Base-by-base conservation (phyloP, 1,140 invertebrate species). In the Drosophila subobscura region DNA sequence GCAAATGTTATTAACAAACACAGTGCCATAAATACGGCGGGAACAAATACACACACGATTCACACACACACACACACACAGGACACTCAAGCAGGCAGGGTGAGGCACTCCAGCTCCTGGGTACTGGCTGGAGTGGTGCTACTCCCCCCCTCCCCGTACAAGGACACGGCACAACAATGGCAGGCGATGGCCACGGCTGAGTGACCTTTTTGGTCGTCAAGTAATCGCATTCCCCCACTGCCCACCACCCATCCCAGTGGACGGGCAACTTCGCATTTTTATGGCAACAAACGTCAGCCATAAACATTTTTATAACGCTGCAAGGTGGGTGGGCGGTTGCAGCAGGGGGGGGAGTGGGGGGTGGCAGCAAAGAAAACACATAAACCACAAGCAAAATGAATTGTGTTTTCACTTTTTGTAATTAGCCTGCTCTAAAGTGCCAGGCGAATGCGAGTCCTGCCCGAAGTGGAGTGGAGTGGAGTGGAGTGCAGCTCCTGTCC, bases 401-500 rank as follows among this genome's bases (percentile, higher is more conserved):
- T 84, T 84, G 76, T 80, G 77, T 79, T 84, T 84, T 84, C 80
- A 83, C 75, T 84, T 78, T 83, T 84, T 79, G 80, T 84, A 84
- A 84, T 84, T 84, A 84, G 80, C 79, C 70, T 41, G 77, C 59
- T 58, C 63, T 71, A 59, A 74, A 79, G 66, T 70, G 59, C 52
- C 57, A 10, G 33, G 33, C 33, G 10, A 37, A 1, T 37, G 33
- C 16, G 16, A 20, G 16, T 20, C 33, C 33, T 12, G 25, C 1
- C 5, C 5, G 33, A 10, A 37, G 33, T 37, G 33, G 10, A 37
- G 33, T n/a, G 27, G 27, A 7, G 6, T 29, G 5, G 3, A 10
- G 33, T 20, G 33, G 33, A 12, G 8, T 37, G 8, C 29, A 8
- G 27, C 6, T 33, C 29, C 29, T 33, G 3, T 33, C 29, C 29